Evolutionary conservation across 2,113 vertebrate genomes (phyloP).

Genomic region (Synchiropus splendidus): DNA sequence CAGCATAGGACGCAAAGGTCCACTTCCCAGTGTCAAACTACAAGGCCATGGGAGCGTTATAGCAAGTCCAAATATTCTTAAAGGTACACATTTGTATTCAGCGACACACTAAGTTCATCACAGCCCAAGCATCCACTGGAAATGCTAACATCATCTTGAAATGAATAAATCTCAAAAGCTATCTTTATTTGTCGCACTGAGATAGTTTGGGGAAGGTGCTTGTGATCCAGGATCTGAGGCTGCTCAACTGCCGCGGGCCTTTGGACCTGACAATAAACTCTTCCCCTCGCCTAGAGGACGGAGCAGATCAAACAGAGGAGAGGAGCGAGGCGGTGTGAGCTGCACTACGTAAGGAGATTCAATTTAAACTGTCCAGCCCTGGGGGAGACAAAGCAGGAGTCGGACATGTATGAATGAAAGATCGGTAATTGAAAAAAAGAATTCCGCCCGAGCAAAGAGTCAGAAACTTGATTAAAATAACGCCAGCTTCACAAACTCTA

Average conservation of each 20-base stretch:
- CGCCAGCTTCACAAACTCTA: too few species aligned
- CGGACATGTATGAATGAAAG: constrained; percentile 37
- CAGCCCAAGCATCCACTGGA: neutral
- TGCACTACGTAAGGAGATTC: constrained; percentile 26
- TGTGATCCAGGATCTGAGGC: constrained; percentile 14
- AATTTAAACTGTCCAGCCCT: constrained; percentile 25
- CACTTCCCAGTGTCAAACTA: too few species aligned
- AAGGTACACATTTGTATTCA: too few species aligned
- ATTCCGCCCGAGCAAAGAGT: constrained; percentile 4
- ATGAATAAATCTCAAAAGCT: too few species aligned
- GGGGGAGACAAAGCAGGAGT: constrained; percentile 13
- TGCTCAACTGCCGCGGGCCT: constrained; percentile 5
- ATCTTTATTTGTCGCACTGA: neutral
- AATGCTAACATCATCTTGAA: too few species aligned
- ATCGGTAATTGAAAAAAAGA: constrained; percentile 48
- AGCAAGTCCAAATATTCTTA: too few species aligned
- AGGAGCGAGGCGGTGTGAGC: constrained; percentile 1
- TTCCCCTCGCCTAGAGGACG: constrained; percentile 7
- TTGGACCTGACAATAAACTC: constrained; percentile 15
- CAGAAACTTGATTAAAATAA: constrained; percentile 19
- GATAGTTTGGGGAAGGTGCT: too few species aligned
- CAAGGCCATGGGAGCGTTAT: too few species aligned
- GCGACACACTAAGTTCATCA: constrained; percentile 1
- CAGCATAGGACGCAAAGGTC: too few species aligned
- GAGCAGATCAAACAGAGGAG: constrained; percentile 17